Conservation (phyloP, 2,113 vertebrate genomes). For the Cariama cristata region DNA sequence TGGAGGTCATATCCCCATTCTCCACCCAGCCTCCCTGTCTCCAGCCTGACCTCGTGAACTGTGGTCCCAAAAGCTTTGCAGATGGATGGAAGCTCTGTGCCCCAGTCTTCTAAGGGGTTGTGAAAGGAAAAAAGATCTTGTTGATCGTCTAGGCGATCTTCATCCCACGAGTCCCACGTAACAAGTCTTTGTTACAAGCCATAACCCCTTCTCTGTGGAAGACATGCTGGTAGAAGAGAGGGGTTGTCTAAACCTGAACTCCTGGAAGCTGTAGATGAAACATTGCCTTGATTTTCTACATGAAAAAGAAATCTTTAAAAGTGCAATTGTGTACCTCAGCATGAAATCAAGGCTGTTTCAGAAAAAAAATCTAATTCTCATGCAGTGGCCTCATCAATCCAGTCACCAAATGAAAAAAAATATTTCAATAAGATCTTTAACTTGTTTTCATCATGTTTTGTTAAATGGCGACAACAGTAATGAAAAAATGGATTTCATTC, state of each 20-base stretch:
- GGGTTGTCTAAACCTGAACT: not conserved
- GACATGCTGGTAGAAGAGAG: not conserved
- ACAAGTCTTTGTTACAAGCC: not conserved
- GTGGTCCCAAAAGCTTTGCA: not conserved
- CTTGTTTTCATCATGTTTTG: not conserved
- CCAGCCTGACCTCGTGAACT: not conserved
- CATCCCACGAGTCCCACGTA: not conserved
- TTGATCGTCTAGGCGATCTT: not conserved
- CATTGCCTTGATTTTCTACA: not conserved
- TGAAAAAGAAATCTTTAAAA: not conserved
- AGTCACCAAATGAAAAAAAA: not conserved
- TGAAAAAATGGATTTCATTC: not conserved
- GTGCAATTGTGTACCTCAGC: not conserved
- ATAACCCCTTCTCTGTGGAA: not conserved
- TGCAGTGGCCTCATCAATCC: not conserved
- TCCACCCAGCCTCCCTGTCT: not conserved
- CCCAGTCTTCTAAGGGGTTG: not conserved
- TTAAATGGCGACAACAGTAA: not conserved
- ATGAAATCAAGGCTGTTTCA: not conserved
- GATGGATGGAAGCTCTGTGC: not conserved
- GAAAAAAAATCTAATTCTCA: not conserved
- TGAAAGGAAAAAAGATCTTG: not conserved
- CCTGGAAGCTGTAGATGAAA: not conserved
- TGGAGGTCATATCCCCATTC: rapidly evolving
- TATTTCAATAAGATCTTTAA: not conserved